Conservation (phyloP, 2,888 invertebrate genomes). For the Synanthedon andrenaeformis region DNA sequence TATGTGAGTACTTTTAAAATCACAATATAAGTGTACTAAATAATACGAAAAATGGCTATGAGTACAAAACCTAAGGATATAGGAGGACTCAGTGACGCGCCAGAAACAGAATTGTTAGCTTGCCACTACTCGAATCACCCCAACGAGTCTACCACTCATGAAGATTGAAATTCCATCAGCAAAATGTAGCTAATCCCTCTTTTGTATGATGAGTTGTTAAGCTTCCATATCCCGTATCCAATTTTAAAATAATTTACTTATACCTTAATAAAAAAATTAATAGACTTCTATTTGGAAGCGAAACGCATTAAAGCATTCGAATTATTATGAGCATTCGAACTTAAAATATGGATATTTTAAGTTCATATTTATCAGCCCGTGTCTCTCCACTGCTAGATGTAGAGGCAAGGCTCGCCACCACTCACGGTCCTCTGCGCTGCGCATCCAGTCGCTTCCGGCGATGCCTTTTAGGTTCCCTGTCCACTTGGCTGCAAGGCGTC, state of each 20-base stretch:
- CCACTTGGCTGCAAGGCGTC: no score
- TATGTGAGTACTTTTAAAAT: no score
- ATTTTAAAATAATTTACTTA: conserved; percentile 6
- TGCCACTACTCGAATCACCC: conserved; percentile 25
- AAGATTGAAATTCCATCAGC: conserved; percentile 39
- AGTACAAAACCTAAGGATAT: conserved; percentile 4
- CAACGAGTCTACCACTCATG: conserved; percentile 41
- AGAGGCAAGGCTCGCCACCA: no score
- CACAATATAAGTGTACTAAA: no score
- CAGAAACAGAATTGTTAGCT: conserved; percentile 32
- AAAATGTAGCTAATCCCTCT: conserved; percentile 21
- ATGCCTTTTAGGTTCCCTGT: no score
- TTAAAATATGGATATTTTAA: neutral
- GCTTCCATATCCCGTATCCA: neutral
- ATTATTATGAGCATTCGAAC: neutral
- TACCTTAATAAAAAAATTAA: neutral
- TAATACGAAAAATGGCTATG: neutral
- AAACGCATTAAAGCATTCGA: neutral
- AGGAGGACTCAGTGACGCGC: conserved; percentile 14
- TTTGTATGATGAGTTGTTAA: conserved; percentile 10
- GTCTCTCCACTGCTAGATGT: no score
- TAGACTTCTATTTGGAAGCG: neutral
- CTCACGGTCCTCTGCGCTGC: no score
- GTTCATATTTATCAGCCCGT: neutral
- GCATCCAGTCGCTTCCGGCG: no score